Evolutionary conservation across 2,797 vertebrate genomes (phyloP).

Genomic region (Staurois parvus): DNA sequence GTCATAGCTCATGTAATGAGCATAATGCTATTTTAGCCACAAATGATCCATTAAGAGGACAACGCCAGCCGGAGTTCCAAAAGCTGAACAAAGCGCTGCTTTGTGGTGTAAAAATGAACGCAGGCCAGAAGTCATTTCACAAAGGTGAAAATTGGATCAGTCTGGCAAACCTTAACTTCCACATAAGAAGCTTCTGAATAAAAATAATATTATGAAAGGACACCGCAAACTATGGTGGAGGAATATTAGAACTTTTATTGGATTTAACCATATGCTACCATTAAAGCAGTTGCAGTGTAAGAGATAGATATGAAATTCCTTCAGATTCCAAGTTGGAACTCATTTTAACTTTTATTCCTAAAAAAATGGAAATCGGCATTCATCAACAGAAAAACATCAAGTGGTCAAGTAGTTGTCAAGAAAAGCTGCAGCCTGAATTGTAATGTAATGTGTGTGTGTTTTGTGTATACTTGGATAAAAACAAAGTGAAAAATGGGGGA

Average conservation of each 20-base stretch:
- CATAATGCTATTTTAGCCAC: constrained; percentile 62
- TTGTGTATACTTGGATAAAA: not conserved
- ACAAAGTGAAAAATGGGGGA: not conserved
- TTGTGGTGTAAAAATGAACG: constrained; percentile 69
- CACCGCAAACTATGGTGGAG: constrained; percentile 48
- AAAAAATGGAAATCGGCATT: not conserved
- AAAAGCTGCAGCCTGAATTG: not conserved
- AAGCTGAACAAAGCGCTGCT: constrained; percentile 74
- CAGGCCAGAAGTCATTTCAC: constrained; percentile 69
- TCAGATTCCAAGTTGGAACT: constrained; percentile 22
- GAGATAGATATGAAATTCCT: constrained; percentile 2
- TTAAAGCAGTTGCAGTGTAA: constrained; percentile 24
- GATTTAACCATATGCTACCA: constrained; percentile 58
- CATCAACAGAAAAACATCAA: not conserved
- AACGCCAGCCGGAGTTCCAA: constrained; percentile 64
- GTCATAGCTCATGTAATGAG: constrained; percentile 58
- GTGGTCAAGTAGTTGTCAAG: no score
- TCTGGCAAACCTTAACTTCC: constrained; percentile 66
- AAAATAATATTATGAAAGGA: constrained; percentile 63
- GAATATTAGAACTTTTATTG: constrained; percentile 58
- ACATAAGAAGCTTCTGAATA: constrained; percentile 62
- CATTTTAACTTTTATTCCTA: not conserved
- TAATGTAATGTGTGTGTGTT: not conserved
- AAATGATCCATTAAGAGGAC: constrained; percentile 62
- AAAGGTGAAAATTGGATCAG: constrained; percentile 71